Evolutionary conservation across 2,113 vertebrate species (phyloP), one percentile per base, ranked within the genome.

Genomic region (Mustela nigripes): DNA sequence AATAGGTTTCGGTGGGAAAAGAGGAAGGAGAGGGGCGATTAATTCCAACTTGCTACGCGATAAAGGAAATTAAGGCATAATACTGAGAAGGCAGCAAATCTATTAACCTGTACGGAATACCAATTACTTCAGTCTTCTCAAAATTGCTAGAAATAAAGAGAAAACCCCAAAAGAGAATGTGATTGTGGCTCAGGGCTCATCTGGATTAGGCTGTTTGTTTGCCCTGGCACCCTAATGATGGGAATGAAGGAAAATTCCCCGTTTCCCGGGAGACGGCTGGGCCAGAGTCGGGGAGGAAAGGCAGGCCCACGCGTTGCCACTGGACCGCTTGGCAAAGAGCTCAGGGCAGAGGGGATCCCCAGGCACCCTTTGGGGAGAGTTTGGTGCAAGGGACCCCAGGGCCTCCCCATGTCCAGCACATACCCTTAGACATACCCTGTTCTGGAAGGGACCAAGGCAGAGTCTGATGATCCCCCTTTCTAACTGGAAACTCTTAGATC

Each of bases 31-130:
- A 98, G 93, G 97, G 92, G 95, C 82, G 97, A 98, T 98, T 98
- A 96, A 98, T 98, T 98, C 98, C 95, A 98, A 98, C 97, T 98
- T 97, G 79, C 36, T 10, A 0, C 67, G 97, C 0, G 98, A 98
- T 94, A 97, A 98, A 97, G 98, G 89, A 98, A 97, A 98, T 96
- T 92, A 98, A 97, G 92, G 96, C 96, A 98, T 98, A 98, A 98
- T 97, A 98, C 96, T 22, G 94, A 98, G 95, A 95, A 98, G 98
- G 97, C 95, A 96, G 98, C 63, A 81, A 97, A 95, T 96, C 97
- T 76, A n/a, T 45, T 97, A 96, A 93, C 92, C 86, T 97, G 26
- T 24, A n/a, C 42, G 85, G 98, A 98, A 98, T 89, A 98, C 97
- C 98, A 98, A 98, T 96, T 96, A 98, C 97, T 89, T 93, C 0